phyloP scores from a whole-genome alignment of 53 echinoderm and acorn worm genomes.

The Paracentrotus lividus region DNA sequence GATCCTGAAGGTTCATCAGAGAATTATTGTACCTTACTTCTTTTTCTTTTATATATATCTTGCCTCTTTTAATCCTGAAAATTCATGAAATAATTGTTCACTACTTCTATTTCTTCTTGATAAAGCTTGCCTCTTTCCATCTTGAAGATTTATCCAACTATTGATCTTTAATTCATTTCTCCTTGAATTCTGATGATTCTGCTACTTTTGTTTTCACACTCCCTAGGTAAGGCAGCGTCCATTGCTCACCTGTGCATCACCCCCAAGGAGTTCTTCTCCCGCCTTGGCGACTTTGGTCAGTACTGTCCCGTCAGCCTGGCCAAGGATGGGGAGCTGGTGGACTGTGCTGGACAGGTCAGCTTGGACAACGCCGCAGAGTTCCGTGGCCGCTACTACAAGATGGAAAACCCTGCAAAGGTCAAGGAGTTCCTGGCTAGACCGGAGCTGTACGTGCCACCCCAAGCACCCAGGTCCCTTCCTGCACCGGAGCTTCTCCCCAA shows the following conservation, averaged over 20 bases:
- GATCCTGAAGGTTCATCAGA: background rate
- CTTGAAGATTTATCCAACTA: no score
- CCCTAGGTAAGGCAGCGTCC: slow-evolving; percentile 95
- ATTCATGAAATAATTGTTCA: no score
- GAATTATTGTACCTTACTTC: background rate
- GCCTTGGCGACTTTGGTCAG: slow-evolving; percentile 96
- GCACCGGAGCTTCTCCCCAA: slow-evolving; percentile 83
- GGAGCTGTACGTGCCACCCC: slow-evolving; percentile 93
- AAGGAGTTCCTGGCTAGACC: slow-evolving; percentile 87
- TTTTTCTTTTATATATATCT: no score
- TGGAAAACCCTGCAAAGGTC: slow-evolving; percentile 81
- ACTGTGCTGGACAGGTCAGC: slow-evolving; percentile 87
- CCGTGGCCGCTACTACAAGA: slow-evolving; percentile 94
- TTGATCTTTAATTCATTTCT: no score
- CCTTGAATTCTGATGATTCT: no score
- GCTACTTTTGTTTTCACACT: no score
- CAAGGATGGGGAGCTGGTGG: slow-evolving; percentile 86
- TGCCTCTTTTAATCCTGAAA: no score
- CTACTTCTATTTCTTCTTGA: background rate
- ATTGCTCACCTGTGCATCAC: slow-evolving; percentile 96
- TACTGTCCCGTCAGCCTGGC: slow-evolving; percentile 99
- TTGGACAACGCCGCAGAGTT: slow-evolving; percentile 94
- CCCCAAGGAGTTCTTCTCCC: slow-evolving; percentile 91
- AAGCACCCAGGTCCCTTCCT: slow-evolving; percentile 90
- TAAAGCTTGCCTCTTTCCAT: no score